phyloP scores from a whole-genome alignment of 92 coral and sea anemone species.

The Diadumene lineata region DNA sequence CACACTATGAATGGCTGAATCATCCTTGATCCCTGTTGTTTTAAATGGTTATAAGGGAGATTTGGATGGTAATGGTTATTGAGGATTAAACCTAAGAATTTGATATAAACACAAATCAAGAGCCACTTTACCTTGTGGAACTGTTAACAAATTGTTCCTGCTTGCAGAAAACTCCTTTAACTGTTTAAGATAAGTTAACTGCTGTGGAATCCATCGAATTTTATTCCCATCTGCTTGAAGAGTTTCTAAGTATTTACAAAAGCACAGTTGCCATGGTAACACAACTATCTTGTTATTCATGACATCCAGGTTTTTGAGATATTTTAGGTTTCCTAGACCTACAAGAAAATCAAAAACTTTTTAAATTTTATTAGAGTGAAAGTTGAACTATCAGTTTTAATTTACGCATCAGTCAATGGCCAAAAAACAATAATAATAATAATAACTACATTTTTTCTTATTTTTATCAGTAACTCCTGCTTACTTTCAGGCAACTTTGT shows the following conservation, averaged over 20 bases:
- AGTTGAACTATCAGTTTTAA: no score
- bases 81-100: no score
- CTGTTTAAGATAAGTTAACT: constrained; percentile 19
- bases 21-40: no score
- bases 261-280: constrained; percentile 52
- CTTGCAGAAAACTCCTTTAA: constrained; percentile 45
- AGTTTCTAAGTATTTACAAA: constrained; percentile 29
- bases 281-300: constrained; percentile 36
- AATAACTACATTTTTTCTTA: no score
- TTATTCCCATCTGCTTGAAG: constrained; percentile 35
- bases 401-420: no score
- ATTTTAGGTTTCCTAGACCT: constrained; percentile 45
- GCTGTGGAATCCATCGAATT: constrained; percentile 32
- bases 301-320: constrained; percentile 43
- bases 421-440: no score
- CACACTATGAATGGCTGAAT: no score
- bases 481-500: constrained; percentile 30
- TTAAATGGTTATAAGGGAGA: no score
- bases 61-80: no score
- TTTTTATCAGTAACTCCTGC: not conserved
- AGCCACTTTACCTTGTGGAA: constrained; percentile 49
- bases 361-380: no score
- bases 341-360: no score
- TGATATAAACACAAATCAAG: no score
- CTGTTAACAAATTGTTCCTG: constrained; percentile 16